These are phyloP conservation scores for Heterochromis multidens DNA, from an alignment of 2,113 vertebrate species.

Conservation along the genomic window DNA sequence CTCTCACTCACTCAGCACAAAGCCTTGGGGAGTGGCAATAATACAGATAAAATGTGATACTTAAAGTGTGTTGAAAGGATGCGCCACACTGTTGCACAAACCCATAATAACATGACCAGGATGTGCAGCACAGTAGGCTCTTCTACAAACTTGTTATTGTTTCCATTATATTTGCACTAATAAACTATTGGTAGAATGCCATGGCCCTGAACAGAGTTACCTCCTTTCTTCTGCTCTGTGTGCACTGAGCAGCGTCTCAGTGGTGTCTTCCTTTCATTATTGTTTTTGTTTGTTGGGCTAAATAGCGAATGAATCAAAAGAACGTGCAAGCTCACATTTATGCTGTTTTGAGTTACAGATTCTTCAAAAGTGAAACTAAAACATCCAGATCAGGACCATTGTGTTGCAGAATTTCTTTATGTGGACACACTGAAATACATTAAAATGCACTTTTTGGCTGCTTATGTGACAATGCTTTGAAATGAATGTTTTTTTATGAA, in stretches of 20 bases:
- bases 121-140: background rate
- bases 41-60: conserved; percentile 4
- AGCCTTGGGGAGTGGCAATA: conserved; percentile 18
- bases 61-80: conserved; percentile 28
- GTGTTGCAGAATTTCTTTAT: background rate
- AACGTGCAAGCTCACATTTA: background rate
- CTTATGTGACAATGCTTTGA: background rate
- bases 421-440: background rate
- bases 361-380: background rate
- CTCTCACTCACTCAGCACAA: conserved; percentile 15
- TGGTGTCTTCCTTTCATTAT: background rate
- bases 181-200: conserved; percentile 1
- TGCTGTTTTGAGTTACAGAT: background rate
- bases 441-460: background rate
- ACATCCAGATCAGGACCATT: background rate
- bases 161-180: background rate
- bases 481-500: background rate
- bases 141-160: conserved; percentile 22
- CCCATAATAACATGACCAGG: conserved; percentile 5
- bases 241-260: background rate
- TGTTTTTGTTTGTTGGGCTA: background rate
- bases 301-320: background rate
- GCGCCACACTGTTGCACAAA: background rate
- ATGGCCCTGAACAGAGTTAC: background rate
- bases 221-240: background rate